phyloP scores from a whole-genome alignment of 1,140 invertebrate species.

The Brachionus plicatilis region DNA sequence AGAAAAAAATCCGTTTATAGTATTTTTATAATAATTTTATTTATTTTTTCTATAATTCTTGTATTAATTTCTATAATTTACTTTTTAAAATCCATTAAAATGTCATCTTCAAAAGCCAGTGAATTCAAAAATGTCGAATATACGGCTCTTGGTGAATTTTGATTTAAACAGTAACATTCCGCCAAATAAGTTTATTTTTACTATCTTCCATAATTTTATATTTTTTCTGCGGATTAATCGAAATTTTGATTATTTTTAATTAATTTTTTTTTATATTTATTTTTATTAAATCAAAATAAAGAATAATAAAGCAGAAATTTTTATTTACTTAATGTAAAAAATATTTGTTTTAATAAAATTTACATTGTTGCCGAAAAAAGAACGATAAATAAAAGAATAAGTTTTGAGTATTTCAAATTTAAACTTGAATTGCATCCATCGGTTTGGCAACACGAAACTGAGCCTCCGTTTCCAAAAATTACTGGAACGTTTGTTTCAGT shows the following conservation, averaged over 20 bases:
- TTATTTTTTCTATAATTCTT: background rate
- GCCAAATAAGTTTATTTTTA: background rate
- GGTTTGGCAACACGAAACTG: background rate
- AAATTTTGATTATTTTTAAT: background rate
- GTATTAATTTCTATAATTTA: conserved; percentile 1
- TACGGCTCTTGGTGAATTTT: background rate
- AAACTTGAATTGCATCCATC: background rate
- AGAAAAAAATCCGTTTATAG: background rate
- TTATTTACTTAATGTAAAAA: background rate
- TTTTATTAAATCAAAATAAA: background rate
- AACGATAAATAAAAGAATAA: background rate
- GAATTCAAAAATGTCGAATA: conserved; percentile 1
- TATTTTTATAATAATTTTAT: background rate
- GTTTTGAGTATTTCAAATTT: background rate
- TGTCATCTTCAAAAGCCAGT: background rate
- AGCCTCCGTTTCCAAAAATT: background rate
- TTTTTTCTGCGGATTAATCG: background rate
- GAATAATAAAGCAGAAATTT: background rate
- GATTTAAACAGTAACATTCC: background rate
- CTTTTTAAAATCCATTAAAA: background rate
- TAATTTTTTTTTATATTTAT: background rate
- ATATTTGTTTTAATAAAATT: background rate
- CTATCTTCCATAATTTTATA: background rate
- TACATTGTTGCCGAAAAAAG: background rate
- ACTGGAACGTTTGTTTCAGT: background rate